Evolutionary conservation across 64 coral and sea anemone genomes (phyloP).

Genomic region (Porites australiensis): DNA sequence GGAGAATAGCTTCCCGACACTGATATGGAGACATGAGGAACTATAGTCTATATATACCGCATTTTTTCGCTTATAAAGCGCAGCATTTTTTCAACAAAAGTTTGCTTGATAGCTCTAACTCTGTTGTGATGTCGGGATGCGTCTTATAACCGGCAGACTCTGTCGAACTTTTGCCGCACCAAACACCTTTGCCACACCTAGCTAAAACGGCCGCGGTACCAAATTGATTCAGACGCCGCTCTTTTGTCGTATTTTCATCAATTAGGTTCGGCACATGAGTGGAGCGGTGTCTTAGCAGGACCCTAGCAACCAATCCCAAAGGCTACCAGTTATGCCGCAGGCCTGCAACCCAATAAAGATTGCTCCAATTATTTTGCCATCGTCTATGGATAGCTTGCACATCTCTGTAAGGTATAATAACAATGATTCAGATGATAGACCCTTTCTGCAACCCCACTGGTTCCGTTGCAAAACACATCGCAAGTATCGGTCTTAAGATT

Average conservation of each 20-base stretch:
- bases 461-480: background rate
- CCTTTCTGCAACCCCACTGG: constrained; percentile 49
- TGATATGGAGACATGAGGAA: no score
- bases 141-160: no score
- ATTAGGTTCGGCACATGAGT: background rate
- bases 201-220: no score
- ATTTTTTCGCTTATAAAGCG: no score
- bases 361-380: constrained; percentile 27
- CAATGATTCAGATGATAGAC: constrained; percentile 27
- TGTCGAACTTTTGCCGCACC: no score
- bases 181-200: no score
- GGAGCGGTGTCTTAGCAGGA: background rate
- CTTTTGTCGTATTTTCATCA: background rate
- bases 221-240: no score
- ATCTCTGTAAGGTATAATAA: constrained; percentile 10
- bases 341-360: constrained; percentile 29
- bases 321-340: background rate
- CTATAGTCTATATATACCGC: no score
- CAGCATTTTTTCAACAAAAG: no score
- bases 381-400: constrained; percentile 13
- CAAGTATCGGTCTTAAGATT: constrained; percentile 29
- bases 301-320: constrained; percentile 1
- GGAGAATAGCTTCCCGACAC: no score
- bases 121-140: no score
- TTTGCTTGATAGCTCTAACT: no score